Evolutionary conservation across 2,113 vertebrate species (phyloP), one percentile per base, ranked within the genome.

Genomic region (Phodopus roborovskii): DNA sequence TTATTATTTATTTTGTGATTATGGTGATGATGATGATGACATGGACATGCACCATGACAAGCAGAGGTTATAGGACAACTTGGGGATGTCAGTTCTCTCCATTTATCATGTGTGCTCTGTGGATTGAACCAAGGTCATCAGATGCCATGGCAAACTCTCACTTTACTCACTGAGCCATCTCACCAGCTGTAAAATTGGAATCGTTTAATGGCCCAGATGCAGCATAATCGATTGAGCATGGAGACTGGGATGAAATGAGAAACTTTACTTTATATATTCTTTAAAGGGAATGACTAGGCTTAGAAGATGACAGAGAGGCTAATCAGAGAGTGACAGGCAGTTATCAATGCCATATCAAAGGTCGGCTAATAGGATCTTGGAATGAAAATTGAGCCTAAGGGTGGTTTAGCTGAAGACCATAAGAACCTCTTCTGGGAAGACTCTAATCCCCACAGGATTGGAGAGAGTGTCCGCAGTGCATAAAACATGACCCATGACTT

Each of bases 381-480:
- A 66, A 84, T 58, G 84, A 97, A 93, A 96, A 92, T 13, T 50
- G 79, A 56, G 58, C 70, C 93, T 92, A 17, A 9, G 36, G 53
- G 16, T 93, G 74, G 83, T 90, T 92, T 91, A 88, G n/a, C 91
- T 84, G 70, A 90, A 94, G 89, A 81, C 45, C 0, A 2, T 88
- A 92, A 97, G 78, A 95, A 83, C 26, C 68, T 77, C 66, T 96
- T 95, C 60, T 66, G 45, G 45, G 48, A 87, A 97, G 68, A 74
- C 19, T 16, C 30, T 62, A 90, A 96, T 96, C 42, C 83, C 90
- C 33, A 70, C 10, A 50, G 96, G 90, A 96, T 5, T 19, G 45
- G 73, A 84, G 58, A 89, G 26, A 85, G 83, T 33, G 74, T 50
- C 50, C 17, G 22, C 33, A 17, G 22, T 90, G 60, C 94, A 90